A percentile compares a stretch with the other conserved stretches of the same genome.
Evolutionary conservation across 2,113 vertebrate genomes (phyloP).

Genomic region (Rhodinocichla rosea): DNA sequence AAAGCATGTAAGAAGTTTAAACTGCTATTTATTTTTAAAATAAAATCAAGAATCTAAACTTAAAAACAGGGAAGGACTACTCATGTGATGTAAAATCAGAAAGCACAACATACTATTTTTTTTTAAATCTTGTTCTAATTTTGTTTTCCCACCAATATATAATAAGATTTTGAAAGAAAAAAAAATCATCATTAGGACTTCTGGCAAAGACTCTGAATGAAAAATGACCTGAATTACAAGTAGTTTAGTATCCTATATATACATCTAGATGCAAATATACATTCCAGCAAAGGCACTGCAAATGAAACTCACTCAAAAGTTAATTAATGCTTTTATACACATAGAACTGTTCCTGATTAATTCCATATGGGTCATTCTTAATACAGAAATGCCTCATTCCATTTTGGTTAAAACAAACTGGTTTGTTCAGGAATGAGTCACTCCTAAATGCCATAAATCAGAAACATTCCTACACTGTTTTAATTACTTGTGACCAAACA

Average conservation of each 20-base stretch:
- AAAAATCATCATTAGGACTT: background rate
- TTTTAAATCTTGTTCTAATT: background rate
- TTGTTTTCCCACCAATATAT: background rate
- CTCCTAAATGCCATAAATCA: background rate
- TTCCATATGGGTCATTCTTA: constrained; percentile 6
- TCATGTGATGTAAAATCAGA: background rate
- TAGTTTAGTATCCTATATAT: background rate
- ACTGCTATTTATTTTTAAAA: background rate
- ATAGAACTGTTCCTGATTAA: constrained; percentile 40
- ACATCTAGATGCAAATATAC: background rate
- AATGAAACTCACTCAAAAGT: constrained; percentile 35
- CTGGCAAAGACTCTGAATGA: background rate
- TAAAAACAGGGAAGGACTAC: background rate
- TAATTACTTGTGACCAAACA: background rate
- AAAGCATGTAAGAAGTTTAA: background rate
- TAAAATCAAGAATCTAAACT: background rate
- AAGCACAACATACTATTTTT: background rate
- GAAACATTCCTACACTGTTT: background rate
- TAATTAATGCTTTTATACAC: constrained; percentile 45
- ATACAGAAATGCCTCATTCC: background rate
- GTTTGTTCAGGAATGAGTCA: constrained; percentile 5
- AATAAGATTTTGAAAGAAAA: background rate
- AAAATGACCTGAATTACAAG: background rate
- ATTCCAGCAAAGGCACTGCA: constrained; percentile 7
- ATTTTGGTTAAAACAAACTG: constrained; percentile 5